phyloP scores from a whole-genome alignment of 2,888 invertebrate species.

The Stenolophus ochropezus region DNA sequence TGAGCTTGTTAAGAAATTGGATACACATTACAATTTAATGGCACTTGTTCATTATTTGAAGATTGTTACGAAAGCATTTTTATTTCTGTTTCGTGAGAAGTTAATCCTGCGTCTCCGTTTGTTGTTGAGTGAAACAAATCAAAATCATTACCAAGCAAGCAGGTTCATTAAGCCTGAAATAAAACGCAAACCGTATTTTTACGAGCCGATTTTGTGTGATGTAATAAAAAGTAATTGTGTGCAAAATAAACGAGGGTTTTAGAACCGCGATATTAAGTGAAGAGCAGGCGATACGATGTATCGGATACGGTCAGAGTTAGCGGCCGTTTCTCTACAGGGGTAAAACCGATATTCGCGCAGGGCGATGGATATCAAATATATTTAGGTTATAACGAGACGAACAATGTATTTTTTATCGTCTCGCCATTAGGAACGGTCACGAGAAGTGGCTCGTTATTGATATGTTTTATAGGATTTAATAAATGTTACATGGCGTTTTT shows the following conservation, averaged over 20 bases:
- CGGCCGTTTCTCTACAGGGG: not conserved
- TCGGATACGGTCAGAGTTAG: slow-evolving; percentile 31
- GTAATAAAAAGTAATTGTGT: slow-evolving; percentile 59
- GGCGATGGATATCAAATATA: slow-evolving; percentile 54
- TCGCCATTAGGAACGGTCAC: slow-evolving; percentile 43
- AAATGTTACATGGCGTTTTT: slow-evolving; percentile 47
- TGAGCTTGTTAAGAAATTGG: no score
- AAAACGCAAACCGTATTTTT: slow-evolving; percentile 51
- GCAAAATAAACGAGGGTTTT: slow-evolving; percentile 58
- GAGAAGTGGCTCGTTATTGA: slow-evolving; percentile 53
- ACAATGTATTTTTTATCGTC: slow-evolving; percentile 56
- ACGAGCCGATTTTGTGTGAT: slow-evolving; percentile 54
- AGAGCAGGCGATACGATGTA: slow-evolving; percentile 50
- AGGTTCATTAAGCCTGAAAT: slow-evolving; percentile 26
- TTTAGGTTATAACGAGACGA: slow-evolving; percentile 51
- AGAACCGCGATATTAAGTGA: slow-evolving; percentile 55
- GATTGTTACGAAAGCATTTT: no score
- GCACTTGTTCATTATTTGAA: no score
- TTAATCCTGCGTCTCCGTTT: not conserved
- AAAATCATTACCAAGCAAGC: slow-evolving; percentile 27
- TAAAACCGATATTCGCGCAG: not conserved
- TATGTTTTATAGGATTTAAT: slow-evolving; percentile 56
- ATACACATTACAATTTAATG: no score
- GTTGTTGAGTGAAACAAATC: not conserved
- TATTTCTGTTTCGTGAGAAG: not conserved